Evolutionary conservation across 1,140 invertebrate genomes (phyloP).

Genomic region (Scylla paramamosain): DNA sequence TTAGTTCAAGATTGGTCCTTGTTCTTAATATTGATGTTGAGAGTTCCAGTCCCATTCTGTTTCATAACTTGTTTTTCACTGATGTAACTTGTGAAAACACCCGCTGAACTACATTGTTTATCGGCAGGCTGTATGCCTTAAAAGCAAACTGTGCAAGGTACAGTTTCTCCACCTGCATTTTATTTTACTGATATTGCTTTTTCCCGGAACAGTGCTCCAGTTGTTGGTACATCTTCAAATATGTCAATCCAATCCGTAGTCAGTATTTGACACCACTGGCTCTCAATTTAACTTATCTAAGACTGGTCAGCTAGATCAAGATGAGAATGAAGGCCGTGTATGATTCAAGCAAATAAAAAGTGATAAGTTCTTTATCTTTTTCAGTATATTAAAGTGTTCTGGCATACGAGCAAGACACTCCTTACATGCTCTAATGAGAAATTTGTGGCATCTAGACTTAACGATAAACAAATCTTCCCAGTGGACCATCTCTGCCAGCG

Average conservation of each 20-base stretch:
- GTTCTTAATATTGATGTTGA: background rate
- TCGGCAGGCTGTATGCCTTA: conserved; percentile 45
- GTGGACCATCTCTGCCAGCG: too few relatives aligned
- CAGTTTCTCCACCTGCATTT: conserved; percentile 56
- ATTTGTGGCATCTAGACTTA: conserved; percentile 51
- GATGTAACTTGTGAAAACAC: conserved; percentile 48
- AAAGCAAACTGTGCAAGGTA: conserved; percentile 63
- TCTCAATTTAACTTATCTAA: background rate
- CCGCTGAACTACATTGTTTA: conserved; percentile 51
- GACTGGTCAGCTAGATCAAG: conserved; percentile 8
- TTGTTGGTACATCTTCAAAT: background rate
- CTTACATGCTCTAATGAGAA: conserved; percentile 49
- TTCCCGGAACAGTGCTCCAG: conserved; percentile 56
- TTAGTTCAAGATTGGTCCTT: conserved; percentile 33
- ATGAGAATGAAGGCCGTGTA: conserved; percentile 21
- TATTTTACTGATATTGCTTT: conserved; percentile 56
- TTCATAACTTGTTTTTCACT: conserved; percentile 43
- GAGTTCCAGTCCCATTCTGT: conserved; percentile 15
- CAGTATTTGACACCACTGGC: conserved; percentile 38
- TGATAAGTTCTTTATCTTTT: conserved; percentile 52
- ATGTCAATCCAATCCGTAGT: conserved; percentile 38
- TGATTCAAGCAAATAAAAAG: background rate
- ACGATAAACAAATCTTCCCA: conserved; percentile 16
- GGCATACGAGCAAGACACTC: background rate
- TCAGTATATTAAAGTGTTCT: conserved; percentile 36